Evolutionary conservation across 2,888 invertebrate species (phyloP).

Genomic region (Apoderus coryli): DNA sequence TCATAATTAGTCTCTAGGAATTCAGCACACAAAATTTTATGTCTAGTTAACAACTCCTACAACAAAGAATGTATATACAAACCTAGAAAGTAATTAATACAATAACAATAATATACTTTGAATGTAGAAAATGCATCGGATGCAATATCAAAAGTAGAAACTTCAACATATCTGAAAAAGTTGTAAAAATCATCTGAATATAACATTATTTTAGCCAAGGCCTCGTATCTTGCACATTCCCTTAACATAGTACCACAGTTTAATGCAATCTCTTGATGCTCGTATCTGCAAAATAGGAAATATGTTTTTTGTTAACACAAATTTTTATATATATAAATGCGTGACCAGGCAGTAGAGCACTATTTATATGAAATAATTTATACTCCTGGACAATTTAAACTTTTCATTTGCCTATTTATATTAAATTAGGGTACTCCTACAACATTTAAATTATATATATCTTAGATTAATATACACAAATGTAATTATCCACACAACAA

Average conservation of each 20-base stretch:
- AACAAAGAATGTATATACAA: slow-evolving; percentile 26
- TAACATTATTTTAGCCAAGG: slow-evolving; percentile 95
- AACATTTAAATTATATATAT: too few species aligned
- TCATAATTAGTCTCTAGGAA: slow-evolving; percentile 99
- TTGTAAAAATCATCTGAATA: slow-evolving; percentile 97
- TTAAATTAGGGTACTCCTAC: too few species aligned
- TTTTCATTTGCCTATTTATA: too few species aligned
- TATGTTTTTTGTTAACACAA: too few species aligned
- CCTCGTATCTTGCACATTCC: slow-evolving; percentile 96
- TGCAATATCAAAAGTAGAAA: slow-evolving; percentile 99
- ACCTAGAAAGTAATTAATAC: background rate
- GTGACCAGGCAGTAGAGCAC: too few species aligned
- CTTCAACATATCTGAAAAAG: slow-evolving; percentile 99
- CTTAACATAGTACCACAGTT: slow-evolving; percentile 99
- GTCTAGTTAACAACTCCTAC: slow-evolving; percentile 83
- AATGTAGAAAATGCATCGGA: slow-evolving; percentile 99
- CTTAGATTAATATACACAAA: too few species aligned
- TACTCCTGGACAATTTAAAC: too few species aligned
- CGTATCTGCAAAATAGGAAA: slow-evolving; percentile 64
- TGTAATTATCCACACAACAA: too few species aligned
- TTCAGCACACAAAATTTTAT: slow-evolving; percentile 92
- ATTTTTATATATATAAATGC: too few species aligned
- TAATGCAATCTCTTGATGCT: slow-evolving; percentile 96
- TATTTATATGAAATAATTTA: too few species aligned
- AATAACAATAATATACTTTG: slow-evolving; percentile 53